Evolutionary conservation across 1,140 invertebrate genomes (phyloP).

Genomic region (Batillaria attramentaria): DNA sequence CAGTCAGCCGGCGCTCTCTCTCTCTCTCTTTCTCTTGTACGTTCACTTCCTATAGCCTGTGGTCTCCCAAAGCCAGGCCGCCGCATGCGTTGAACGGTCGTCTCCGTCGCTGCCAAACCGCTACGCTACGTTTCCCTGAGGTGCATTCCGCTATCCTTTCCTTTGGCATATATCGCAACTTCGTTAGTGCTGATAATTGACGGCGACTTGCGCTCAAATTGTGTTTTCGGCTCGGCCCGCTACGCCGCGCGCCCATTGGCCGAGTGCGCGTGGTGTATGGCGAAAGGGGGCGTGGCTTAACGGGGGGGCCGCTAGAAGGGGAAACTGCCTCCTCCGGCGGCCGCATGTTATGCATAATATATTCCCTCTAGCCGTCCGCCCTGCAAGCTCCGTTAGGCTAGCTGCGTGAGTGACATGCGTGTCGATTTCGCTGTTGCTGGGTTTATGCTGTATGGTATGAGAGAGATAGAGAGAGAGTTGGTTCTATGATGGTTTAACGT

Average conservation of each 20-base stretch:
- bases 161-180: slow-evolving; percentile 47
- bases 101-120: too few species aligned
- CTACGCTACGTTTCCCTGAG: slow-evolving; percentile 21
- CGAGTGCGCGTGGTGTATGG: not conserved
- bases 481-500: too few species aligned
- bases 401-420: slow-evolving; percentile 14
- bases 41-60: not conserved
- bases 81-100: too few species aligned
- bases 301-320: not conserved
- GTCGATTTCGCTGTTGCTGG: slow-evolving; percentile 7
- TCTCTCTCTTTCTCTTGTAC: slow-evolving; percentile 13
- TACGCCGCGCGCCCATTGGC: slow-evolving; percentile 24
- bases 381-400: not conserved
- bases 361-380: slow-evolving; percentile 18
- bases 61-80: too few species aligned
- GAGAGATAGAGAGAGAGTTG: too few species aligned
- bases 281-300: slow-evolving; percentile 23
- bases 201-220: slow-evolving; percentile 48
- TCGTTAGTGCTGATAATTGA: slow-evolving; percentile 52
- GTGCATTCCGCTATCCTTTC: slow-evolving; percentile 30
- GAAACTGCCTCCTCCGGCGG: slow-evolving; percentile 7
- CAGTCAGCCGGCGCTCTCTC: not conserved
- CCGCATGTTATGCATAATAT: slow-evolving; percentile 19
- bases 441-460: too few species aligned
- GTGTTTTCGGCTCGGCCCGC: slow-evolving; percentile 43